Evolutionary conservation across 2,888 invertebrate genomes (phyloP).

Genomic region (Chrysina gloriosa): DNA sequence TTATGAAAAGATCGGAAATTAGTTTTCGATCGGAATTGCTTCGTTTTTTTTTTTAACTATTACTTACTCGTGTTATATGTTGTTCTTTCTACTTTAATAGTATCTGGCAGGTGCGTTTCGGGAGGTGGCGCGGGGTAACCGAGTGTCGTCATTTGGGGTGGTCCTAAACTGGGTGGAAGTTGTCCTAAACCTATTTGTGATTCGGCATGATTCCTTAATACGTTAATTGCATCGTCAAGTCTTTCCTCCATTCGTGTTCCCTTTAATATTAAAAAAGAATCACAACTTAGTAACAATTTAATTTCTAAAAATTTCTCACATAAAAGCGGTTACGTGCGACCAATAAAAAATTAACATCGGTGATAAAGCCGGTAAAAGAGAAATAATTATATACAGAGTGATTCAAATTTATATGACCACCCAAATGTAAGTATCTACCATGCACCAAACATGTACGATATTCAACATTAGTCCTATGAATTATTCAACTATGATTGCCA

Average conservation of each 20-base stretch:
- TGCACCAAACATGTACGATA: too few relatives aligned
- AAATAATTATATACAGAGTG: too few relatives aligned
- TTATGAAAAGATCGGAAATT: neutral
- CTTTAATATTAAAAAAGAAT: slow-evolving; percentile 61
- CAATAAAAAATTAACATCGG: too few relatives aligned
- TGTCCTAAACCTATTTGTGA: slow-evolving; percentile 74
- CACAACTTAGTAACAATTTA: too few relatives aligned
- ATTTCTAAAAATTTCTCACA: too few relatives aligned
- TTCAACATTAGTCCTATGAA: too few relatives aligned
- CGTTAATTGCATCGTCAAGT: slow-evolving; percentile 95
- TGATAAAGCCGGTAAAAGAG: neutral
- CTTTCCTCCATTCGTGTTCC: slow-evolving; percentile 95
- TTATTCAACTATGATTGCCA: too few relatives aligned
- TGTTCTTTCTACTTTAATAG: slow-evolving; percentile 65
- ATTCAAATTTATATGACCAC: too few relatives aligned
- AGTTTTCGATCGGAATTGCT: too few relatives aligned
- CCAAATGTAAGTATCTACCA: too few relatives aligned
- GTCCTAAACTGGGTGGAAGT: slow-evolving; percentile 58
- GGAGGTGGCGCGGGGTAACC: slow-evolving; percentile 67
- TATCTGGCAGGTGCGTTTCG: slow-evolving; percentile 61
- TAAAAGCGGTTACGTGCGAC: too few relatives aligned
- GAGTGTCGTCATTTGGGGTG: slow-evolving; percentile 69
- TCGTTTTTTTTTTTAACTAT: neutral
- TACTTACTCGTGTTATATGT: slow-evolving; percentile 65
- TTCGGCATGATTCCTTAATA: slow-evolving; percentile 93